Evolutionary conservation across 2,797 vertebrate species (phyloP), one percentile per base, ranked within the genome.

Genomic region (Xyrichtys novacula): DNA sequence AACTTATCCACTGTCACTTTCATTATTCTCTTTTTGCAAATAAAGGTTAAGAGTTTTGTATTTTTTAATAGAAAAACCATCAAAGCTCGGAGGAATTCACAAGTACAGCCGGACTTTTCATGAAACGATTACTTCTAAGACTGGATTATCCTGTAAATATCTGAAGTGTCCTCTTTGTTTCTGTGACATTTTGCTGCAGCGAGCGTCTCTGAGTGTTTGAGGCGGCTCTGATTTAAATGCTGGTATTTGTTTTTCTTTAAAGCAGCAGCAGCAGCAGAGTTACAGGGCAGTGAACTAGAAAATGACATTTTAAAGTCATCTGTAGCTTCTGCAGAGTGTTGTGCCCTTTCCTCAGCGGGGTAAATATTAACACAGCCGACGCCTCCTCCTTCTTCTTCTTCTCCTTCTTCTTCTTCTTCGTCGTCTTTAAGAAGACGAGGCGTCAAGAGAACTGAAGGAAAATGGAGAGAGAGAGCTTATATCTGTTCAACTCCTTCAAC

Each of bases 221-320:
- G 75, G 79, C 14, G 7, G 38, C 76, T 65, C 67, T 70, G 85
- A 93, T 94, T 92, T 92, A 92, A 94, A 93, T 84, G 86, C 38
- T 26, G 82, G 4, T 80, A 59, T 92, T 94, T 92, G 87, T 91
- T 94, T 93, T 90, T 88, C 68, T 92, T 87, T 57, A 89, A 85
- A 84, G 83, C 83, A 85, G 74, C 79, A 84, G 83, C 83, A 83
- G 74, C 78, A 36, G 49, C 86, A 81, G 83, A 91, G 93, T 94
- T 93, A 91, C 93, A 83, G 93, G 85, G 93, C 91, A 88, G 85
- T 91, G 94, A 94, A 93, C 93, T 91, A 92, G 93, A 95, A 96
- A 96, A 96, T 94, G 92, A 92, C 92, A 92, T 95, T 95, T 94
- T 84, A 91, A 90, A 93, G 85, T 86, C 78, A 63, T 72, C 82